Conservation (phyloP, 2,797 vertebrate species). For the Calcarius lapponicus region DNA sequence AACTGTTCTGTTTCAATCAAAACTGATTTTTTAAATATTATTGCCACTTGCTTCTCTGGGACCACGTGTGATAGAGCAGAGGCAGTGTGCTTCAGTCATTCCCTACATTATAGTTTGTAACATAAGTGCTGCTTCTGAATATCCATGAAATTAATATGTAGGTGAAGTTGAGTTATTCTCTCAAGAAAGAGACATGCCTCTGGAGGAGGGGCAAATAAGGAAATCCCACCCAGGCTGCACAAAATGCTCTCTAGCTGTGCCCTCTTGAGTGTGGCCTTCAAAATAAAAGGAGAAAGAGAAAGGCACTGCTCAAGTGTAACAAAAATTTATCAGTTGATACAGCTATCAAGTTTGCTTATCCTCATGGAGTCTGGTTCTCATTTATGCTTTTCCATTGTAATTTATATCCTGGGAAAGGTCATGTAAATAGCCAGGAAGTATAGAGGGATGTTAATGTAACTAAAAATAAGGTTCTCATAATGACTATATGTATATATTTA, state of each 20-base stretch:
- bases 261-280: neutral
- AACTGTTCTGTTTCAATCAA: neutral
- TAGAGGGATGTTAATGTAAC: neutral
- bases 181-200: neutral
- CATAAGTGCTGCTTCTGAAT: neutral
- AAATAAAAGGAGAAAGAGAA: neutral
- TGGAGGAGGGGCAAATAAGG: neutral
- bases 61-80: neutral
- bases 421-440: neutral
- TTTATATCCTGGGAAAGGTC: neutral
- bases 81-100: neutral
- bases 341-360: neutral
- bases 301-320: neutral
- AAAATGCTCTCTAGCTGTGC: neutral
- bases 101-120: neutral
- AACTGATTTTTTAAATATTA: conserved; percentile 36
- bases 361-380: neutral
- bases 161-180: neutral
- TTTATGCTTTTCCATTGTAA: neutral
- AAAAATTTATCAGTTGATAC: neutral
- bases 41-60: neutral
- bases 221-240: neutral
- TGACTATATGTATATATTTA: neutral
- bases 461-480: neutral
- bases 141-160: neutral